These are phyloP conservation scores for Odontophorus gujanensis DNA, from an alignment of 2,113 vertebrate species.

Conservation along the genomic window DNA sequence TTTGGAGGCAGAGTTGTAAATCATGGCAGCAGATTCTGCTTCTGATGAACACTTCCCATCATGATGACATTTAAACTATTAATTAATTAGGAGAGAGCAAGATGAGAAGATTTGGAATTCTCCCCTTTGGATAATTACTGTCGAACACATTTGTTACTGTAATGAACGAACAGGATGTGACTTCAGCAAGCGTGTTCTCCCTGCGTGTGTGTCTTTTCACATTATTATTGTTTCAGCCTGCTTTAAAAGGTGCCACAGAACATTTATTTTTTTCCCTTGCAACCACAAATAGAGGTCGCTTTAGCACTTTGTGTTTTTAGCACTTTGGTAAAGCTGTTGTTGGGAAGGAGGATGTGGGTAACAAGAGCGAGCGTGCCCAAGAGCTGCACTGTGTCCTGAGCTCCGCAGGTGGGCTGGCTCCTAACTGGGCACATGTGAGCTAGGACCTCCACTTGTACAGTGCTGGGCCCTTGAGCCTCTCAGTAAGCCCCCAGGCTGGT, in stretches of 20 bases:
- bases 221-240: not conserved
- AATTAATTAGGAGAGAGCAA: constrained; percentile 85
- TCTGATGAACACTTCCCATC: constrained; percentile 84
- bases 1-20: constrained; percentile 77
- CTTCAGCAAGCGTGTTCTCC: not conserved
- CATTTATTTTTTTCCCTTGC: not conserved
- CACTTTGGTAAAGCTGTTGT: not conserved
- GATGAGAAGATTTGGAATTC: constrained; percentile 81
- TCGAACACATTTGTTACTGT: constrained; percentile 72
- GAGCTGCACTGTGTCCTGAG: accelerated
- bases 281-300: accelerated
- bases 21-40: constrained; percentile 79
- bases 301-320: not conserved
- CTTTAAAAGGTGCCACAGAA: not conserved
- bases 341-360: not conserved
- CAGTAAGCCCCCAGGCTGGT: not conserved
- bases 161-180: constrained; percentile 68
- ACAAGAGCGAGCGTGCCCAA: accelerated
- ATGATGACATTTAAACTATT: constrained; percentile 89
- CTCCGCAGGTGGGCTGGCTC: accelerated
- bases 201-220: not conserved
- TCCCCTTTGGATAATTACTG: constrained; percentile 79
- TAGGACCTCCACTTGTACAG: not conserved
- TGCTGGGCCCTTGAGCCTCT: not conserved
- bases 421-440: not conserved